Evolutionary conservation across 2,888 invertebrate genomes (phyloP), one percentile per base, ranked within the genome.

Genomic region (Dinocampus coccinellae): DNA sequence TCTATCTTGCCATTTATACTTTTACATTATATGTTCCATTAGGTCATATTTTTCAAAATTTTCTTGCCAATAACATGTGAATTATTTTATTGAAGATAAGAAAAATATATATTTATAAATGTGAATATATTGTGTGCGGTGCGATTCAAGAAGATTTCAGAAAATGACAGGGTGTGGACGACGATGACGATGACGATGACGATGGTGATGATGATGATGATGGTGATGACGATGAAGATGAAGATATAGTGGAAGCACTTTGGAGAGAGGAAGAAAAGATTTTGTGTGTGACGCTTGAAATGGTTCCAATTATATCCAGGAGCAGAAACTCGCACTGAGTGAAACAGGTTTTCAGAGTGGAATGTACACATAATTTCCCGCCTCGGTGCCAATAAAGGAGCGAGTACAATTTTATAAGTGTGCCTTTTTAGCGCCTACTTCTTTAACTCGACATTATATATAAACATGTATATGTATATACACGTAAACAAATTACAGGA

Each of bases 291-390:
- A 62, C 60, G 63, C 61, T 70, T 76, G 75, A 78, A 80, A 79
- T 82, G 82, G 84, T 84, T 83, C 84, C 84, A 85, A 85, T 85
- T 85, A 85, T 77, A 79, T 75, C 62, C 39, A 71, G 61, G 47
- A 33, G 42, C 34, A 83, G 83, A 82, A 82, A 83, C 80, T 81
- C 76, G 74, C n/a, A 62, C 34, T 34, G 11, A 52, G 77, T 79
- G 81, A 83, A 85, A 85, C 85, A 82, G 84, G 85, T 85, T 85
- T 80, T 79, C 47, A 39, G 58, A 76, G 77, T 77, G 85, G 84
- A 84, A 85, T 84, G 85, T 82, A 82, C 83, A 82, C 82, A 83
- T 85, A 83, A 85, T 85, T 84, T 85, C 79, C 83, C 83, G 80
- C 79, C 80, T 79, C 76, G 78, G 75, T 78, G 78, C 84, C 83